Evolutionary conservation across 1,140 invertebrate species (phyloP).

Genomic region (Bombus terrestris): DNA sequence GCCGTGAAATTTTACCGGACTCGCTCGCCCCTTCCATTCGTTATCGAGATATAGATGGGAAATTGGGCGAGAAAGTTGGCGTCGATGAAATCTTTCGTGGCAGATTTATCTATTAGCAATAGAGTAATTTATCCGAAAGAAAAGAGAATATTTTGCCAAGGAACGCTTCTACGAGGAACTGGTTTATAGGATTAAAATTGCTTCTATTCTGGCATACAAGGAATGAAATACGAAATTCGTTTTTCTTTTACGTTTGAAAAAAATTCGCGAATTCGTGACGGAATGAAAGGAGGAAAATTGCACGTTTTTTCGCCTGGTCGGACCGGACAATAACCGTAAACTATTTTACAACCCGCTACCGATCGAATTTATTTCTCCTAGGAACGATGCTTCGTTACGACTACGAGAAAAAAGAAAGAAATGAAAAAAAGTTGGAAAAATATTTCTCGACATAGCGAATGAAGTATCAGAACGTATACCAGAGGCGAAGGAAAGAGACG

Average conservation of each 20-base stretch:
- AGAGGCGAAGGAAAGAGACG: too few species aligned
- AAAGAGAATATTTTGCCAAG: background rate
- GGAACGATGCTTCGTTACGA: constrained; percentile 35
- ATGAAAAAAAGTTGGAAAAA: constrained; percentile 30
- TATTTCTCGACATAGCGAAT: background rate
- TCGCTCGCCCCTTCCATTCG: background rate
- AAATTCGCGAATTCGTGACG: background rate
- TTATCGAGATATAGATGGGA: too few species aligned
- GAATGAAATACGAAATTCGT: background rate
- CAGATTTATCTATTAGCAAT: background rate
- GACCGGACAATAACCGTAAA: background rate
- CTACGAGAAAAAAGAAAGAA: constrained; percentile 5
- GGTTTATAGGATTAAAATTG: background rate
- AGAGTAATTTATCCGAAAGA: background rate
- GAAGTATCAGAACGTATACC: too few species aligned
- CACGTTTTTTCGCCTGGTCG: background rate
- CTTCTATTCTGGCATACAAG: background rate
- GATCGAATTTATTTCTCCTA: background rate
- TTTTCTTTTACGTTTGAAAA: background rate
- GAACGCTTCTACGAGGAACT: background rate
- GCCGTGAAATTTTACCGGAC: constrained; percentile 5
- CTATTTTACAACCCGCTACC: background rate
- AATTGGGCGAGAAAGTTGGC: background rate
- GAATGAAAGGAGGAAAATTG: background rate
- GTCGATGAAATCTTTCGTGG: background rate